A percentile compares a stretch with the other conserved stretches of the same genome.
Conservation (phyloP, 2,113 vertebrate species). For the Pungitius pungitius region DNA sequence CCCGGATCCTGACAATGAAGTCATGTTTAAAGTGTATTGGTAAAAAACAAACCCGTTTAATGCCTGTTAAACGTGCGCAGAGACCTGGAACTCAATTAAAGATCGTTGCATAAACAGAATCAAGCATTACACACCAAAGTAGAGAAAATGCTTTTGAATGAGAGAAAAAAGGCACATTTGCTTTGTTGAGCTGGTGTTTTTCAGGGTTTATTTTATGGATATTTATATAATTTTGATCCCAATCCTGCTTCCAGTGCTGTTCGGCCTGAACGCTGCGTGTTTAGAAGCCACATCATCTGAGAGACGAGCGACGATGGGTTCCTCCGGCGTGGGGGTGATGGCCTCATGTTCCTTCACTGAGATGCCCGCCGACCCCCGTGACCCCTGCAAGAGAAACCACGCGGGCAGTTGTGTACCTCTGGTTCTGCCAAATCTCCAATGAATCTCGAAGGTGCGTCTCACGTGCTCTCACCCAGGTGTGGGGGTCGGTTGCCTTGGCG, state of each 20-base stretch:
- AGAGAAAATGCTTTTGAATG: constrained; percentile 32
- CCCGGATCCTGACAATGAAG: no score
- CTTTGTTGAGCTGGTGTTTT: neutral
- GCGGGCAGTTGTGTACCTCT: constrained; percentile 9
- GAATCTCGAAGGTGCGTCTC: neutral
- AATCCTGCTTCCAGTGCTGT: neutral
- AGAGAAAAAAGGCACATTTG: no score
- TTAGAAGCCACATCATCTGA: constrained; percentile 11
- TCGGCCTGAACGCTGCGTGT: neutral
- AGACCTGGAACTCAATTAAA: constrained; percentile 51
- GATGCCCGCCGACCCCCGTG: constrained; percentile 38
- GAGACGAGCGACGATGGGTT: constrained; percentile 4
- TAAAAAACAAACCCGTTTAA: constrained; percentile 15
- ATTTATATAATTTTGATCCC: neutral
- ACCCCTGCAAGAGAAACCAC: constrained; percentile 46
- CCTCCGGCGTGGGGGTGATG: constrained; percentile 35
- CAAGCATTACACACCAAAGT: constrained; percentile 46
- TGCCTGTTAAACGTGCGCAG: constrained; percentile 8
- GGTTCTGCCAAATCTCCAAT: neutral
- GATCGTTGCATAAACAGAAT: constrained; percentile 44
- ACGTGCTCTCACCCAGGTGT: neutral
- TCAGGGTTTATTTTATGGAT: neutral
- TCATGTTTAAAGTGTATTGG: constrained; percentile 24
- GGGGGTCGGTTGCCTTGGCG: no score
- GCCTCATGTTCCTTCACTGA: constrained; percentile 29